Evolutionary conservation across 2,113 vertebrate species (phyloP).

Genomic region (Halcyon malimbica): DNA sequence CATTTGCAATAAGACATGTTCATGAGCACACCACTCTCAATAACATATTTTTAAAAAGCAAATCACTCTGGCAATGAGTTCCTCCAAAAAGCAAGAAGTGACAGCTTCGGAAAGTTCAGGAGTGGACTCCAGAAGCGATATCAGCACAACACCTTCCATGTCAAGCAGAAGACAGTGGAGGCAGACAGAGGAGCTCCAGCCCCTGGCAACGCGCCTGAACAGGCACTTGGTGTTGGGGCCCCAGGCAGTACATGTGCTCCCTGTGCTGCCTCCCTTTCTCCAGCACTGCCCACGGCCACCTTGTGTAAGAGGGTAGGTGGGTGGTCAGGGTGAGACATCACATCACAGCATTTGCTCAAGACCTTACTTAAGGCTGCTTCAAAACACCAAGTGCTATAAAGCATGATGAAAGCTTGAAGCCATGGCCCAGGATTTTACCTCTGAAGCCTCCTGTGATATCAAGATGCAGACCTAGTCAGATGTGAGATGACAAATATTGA

Average conservation of each 20-base stretch:
- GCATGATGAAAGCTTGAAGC: background rate
- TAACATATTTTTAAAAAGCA: background rate
- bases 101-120: background rate
- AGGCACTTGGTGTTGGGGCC: rapidly evolving
- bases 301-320: background rate
- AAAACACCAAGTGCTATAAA: background rate
- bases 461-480: background rate
- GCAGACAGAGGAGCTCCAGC: background rate
- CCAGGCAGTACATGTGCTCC: rapidly evolving
- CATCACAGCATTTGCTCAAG: background rate
- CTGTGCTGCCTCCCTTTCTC: background rate
- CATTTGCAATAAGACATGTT: background rate
- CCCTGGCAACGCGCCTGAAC: rapidly evolving
- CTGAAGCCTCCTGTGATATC: background rate
- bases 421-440: background rate
- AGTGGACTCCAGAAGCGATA: background rate
- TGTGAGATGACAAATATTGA: background rate
- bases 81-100: background rate
- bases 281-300: background rate
- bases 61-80: rapidly evolving
- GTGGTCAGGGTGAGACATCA: background rate
- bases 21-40: background rate
- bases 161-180: background rate
- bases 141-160: background rate
- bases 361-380: background rate